These are phyloP conservation scores for Tinamus guttatus DNA, from an alignment of 2,113 vertebrate genomes.

Conservation along the genomic window DNA sequence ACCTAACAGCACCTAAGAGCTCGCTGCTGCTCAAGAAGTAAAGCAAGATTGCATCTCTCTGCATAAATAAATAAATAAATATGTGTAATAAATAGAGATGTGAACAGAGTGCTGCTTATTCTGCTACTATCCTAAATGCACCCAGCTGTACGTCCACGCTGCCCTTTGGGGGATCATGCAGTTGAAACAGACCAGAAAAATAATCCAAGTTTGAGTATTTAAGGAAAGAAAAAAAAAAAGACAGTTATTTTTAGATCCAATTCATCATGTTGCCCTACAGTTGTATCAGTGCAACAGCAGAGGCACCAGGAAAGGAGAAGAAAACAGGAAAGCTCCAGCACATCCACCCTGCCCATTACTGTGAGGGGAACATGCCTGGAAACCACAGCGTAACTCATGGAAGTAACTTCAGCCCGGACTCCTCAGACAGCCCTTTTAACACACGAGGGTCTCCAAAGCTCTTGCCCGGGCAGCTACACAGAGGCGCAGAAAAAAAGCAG, in stretches of 20 bases:
- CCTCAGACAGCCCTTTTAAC: background rate
- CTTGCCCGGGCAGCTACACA: accelerated
- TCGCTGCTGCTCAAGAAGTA: background rate
- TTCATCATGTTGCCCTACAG: background rate
- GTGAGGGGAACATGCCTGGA: background rate
- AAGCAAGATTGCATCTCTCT: background rate
- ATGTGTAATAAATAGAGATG: background rate
- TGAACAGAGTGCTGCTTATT: background rate
- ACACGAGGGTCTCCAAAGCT: background rate
- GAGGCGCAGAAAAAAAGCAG: background rate
- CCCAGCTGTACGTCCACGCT: background rate
- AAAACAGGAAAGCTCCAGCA: too few species aligned
- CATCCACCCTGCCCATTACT: too few species aligned
- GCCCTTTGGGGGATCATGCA: background rate
- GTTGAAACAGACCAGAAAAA: background rate
- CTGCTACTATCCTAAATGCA: background rate
- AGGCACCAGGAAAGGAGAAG: background rate
- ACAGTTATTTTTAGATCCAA: background rate
- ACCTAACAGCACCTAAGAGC: too few species aligned
- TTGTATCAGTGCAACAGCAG: background rate
- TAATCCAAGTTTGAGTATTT: background rate
- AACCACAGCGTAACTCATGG: background rate
- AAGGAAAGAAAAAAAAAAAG: background rate
- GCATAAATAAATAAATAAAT: background rate
- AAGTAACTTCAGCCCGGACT: background rate